phyloP scores from a whole-genome alignment of 2,888 invertebrate genomes.

The Hydrotaea cyrtoneurina region DNA sequence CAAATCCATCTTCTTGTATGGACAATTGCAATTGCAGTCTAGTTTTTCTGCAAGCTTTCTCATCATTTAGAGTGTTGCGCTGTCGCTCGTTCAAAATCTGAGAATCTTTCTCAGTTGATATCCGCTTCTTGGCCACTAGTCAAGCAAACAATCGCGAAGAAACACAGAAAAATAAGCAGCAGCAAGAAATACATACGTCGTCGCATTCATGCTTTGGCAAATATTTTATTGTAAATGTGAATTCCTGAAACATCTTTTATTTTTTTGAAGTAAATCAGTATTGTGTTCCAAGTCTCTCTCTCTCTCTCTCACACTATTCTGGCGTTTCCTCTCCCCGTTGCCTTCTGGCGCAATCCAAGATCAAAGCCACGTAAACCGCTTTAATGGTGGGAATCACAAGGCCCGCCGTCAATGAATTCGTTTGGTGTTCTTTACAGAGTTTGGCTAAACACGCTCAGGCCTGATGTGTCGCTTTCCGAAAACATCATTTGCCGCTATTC shows the following conservation, averaged over 20 bases:
- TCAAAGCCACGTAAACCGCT: conserved; percentile 22
- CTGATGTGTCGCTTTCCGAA: too few species aligned
- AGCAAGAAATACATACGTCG: conserved; percentile 10
- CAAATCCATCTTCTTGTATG: neutral
- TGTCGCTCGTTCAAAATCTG: neutral
- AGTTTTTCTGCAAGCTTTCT: conserved; percentile 58
- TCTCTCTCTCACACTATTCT: neutral
- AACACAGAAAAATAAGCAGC: neutral
- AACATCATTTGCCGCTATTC: too few species aligned
- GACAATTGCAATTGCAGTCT: conserved; percentile 42
- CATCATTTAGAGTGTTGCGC: conserved; percentile 37
- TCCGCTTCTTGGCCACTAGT: neutral
- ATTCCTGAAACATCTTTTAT: conserved; percentile 35
- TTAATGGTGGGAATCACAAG: conserved; percentile 27
- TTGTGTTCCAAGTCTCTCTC: neutral
- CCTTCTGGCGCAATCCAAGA: neutral
- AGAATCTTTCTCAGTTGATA: conserved; percentile 13
- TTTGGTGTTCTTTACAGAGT: too few species aligned
- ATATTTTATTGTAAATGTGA: conserved; percentile 45
- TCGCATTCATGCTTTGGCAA: conserved; percentile 36
- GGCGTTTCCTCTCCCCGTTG: neutral
- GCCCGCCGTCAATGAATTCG: neutral
- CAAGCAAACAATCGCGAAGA: too few species aligned
- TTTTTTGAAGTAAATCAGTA: conserved; percentile 21
- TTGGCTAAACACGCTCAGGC: too few species aligned